Conservation (phyloP, 2,888 invertebrate genomes). For the Philhelius pedissequus region DNA sequence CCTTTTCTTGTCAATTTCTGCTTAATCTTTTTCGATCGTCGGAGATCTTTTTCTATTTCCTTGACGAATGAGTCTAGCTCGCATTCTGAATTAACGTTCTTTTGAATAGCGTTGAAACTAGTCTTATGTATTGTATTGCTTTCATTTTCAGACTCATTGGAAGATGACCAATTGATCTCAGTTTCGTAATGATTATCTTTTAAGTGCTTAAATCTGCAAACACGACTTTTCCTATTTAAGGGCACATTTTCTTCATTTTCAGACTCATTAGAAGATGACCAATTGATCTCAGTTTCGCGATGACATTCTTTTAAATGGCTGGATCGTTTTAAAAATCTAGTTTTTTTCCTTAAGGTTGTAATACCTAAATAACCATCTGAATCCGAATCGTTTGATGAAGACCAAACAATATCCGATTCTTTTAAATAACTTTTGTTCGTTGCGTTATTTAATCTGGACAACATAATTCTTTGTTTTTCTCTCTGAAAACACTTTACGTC, state of each 20-base stretch:
- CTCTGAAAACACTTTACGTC: not conserved
- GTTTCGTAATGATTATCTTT: not conserved
- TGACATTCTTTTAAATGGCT: not conserved
- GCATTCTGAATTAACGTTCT: not conserved
- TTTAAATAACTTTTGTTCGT: not conserved
- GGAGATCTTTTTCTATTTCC: not conserved
- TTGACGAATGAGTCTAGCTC: not conserved
- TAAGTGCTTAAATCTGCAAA: not conserved
- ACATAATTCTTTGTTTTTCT: not conserved
- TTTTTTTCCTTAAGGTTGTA: not conserved
- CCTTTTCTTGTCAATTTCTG: not conserved
- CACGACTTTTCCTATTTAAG: too few relatives aligned
- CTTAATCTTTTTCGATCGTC: not conserved
- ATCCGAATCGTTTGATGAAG: constrained; percentile 10
- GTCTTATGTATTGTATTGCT: not conserved
- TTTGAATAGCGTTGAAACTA: fast-evolving
- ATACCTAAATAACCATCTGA: not conserved
- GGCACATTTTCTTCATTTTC: not conserved
- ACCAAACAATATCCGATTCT: not conserved
- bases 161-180: not conserved
- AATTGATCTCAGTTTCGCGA: not conserved
- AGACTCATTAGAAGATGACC: constrained; percentile 1
- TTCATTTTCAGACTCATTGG: not conserved
- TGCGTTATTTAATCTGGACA: not conserved
- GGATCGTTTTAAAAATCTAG: not conserved